Evolutionary conservation across 1,140 invertebrate genomes (phyloP), one percentile per base, ranked within the genome.

Genomic region (Drosophila setifemur): DNA sequence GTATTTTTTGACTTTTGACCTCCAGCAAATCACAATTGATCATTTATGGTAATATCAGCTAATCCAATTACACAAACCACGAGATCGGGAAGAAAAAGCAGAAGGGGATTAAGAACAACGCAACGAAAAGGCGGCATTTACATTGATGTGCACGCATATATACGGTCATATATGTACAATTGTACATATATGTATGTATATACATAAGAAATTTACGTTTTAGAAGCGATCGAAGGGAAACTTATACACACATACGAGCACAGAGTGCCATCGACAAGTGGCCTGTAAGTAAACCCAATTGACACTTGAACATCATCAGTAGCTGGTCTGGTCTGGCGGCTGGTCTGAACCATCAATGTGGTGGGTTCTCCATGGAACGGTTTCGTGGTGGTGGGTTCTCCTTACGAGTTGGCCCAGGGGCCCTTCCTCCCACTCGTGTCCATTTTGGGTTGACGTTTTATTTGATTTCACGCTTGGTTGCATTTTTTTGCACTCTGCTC

Each of bases 401-500:
- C 25, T n/a, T n/a, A n/a, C n/a, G n/a, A n/a, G n/a, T n/a, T n/a
- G 4, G 1, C 21, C 19, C 33, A 4, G 31, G 31, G n/a, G 33
- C 11, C 57, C 58, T 53, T 54, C 21, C 49, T 31, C 63, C 42
- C 63, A 58, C 54, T 71, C 67, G 48, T 18, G 47, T 58, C 64
- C 64, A 70, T 67, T 61, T 52, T 42, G 79, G 72, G 73, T 78
- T 82, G 78, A 82, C 79, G 81, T 81, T 85, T 86, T 85, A 85
- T 85, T 85, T 85, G 79, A 85, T 85, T 85, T 85, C 81, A 73
- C 79, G 79, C 79, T 81, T 86, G 66, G 79, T 42, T 86, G 79
- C 75, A 43, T 81, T 86, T 81, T 63, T 71, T 52, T 79, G 76
- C 75, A 79, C 75, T 77, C 73, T 70, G 52, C 73, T 53, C 35